Evolutionary conservation across 2,888 invertebrate genomes (phyloP).

Genomic region (Sarcophaga subvicina): DNA sequence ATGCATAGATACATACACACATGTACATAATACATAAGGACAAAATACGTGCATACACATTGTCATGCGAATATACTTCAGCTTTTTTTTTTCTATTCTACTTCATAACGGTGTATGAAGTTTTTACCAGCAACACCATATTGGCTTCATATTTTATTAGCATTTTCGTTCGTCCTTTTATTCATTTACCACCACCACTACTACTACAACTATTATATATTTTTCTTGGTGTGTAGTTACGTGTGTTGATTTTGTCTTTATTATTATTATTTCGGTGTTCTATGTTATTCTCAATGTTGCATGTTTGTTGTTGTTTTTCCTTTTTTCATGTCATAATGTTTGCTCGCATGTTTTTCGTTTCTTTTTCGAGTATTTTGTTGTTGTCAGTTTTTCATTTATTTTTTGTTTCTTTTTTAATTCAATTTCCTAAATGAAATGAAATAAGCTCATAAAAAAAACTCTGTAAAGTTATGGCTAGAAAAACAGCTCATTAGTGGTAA

Average conservation of each 20-base stretch:
- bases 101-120: no score
- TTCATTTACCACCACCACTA: not conserved
- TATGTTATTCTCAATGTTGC: constrained; percentile 64
- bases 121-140: no score
- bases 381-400: not conserved
- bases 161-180: not conserved
- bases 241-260: not conserved
- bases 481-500: constrained; percentile 34
- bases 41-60: no score
- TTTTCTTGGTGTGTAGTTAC: not conserved
- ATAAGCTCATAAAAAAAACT: no score
- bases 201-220: not conserved
- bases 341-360: constrained; percentile 55
- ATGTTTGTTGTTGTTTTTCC: constrained; percentile 50
- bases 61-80: no score
- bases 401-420: not conserved
- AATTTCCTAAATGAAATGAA: no score
- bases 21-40: no score
- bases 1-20: no score
- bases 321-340: constrained; percentile 54
- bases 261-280: constrained; percentile 39
- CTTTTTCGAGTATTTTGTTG: no score
- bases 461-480: not conserved
- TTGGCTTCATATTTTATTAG: no score
- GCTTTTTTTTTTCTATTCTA: no score